Evolutionary conservation across 1,140 invertebrate genomes (phyloP).

Genomic region (Aphaenogaster floridana): DNA sequence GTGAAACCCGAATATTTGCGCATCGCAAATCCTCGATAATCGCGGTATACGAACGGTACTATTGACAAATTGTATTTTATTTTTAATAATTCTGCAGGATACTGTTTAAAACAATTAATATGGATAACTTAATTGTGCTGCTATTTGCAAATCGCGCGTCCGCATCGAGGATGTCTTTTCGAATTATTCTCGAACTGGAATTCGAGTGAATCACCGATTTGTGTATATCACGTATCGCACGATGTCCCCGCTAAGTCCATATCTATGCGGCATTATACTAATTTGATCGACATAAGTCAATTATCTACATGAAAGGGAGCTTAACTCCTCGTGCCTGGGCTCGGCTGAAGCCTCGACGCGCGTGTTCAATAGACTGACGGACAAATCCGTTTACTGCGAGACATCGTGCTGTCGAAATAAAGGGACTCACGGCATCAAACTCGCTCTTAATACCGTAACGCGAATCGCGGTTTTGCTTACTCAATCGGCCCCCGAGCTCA

Average conservation of each 20-base stretch:
- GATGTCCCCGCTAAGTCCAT: slow-evolving; percentile 9
- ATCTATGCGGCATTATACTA: slow-evolving; percentile 39
- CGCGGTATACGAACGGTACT: background rate
- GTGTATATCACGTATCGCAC: background rate
- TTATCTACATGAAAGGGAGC: slow-evolving; percentile 57
- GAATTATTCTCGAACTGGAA: background rate
- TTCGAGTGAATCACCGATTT: background rate
- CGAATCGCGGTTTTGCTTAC: slow-evolving; percentile 2
- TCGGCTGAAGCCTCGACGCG: slow-evolving; percentile 40
- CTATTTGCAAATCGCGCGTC: background rate
- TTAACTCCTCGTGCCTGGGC: slow-evolving; percentile 57
- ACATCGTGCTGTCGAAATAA: slow-evolving; percentile 56
- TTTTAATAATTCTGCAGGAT: background rate
- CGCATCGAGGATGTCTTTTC: background rate
- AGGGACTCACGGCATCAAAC: slow-evolving; percentile 30
- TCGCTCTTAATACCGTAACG: slow-evolving; percentile 49
- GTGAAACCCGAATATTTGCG: background rate
- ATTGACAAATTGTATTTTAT: background rate
- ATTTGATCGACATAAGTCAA: slow-evolving; percentile 65
- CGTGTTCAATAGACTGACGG: slow-evolving; percentile 51
- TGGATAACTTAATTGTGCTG: background rate
- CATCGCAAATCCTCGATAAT: background rate
- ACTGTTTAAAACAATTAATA: background rate
- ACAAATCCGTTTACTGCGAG: slow-evolving; percentile 64
- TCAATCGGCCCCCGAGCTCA: background rate